Evolutionary conservation across 2,113 vertebrate genomes (phyloP).

Genomic region (Xiphophorus maculatus): DNA sequence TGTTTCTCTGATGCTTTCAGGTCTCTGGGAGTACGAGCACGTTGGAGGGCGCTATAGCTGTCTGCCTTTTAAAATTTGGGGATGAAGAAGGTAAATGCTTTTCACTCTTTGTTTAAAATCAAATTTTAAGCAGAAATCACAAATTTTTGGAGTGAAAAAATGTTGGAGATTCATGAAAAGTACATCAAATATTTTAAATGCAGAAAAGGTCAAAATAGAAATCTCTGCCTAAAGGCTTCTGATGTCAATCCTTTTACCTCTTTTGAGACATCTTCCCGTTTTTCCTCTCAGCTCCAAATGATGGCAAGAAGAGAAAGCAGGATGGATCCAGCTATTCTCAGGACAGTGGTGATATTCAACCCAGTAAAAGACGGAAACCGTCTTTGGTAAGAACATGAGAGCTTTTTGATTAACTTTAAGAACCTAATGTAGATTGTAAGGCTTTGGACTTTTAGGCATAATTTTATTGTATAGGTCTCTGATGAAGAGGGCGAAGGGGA

Average conservation of each 20-base stretch:
- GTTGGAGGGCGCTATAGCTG: slow-evolving; percentile 86
- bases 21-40: slow-evolving; percentile 82
- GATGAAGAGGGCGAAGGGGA: slow-evolving; percentile 47
- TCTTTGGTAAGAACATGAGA: slow-evolving; percentile 74
- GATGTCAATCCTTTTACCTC: background rate
- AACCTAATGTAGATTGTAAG: background rate
- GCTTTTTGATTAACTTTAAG: background rate
- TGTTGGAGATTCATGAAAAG: background rate
- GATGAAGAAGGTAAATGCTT: slow-evolving; percentile 80
- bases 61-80: slow-evolving; percentile 77
- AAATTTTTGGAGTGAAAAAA: too few relatives aligned
- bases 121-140: too few relatives aligned
- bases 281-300: slow-evolving; percentile 58
- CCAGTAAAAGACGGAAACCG: slow-evolving; percentile 80
- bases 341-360: slow-evolving; percentile 60
- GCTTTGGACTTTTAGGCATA: background rate
- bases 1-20: slow-evolving; percentile 70
- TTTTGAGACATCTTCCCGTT: background rate
- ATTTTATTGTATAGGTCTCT: slow-evolving; percentile 27
- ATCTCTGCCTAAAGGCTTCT: background rate
- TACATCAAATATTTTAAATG: background rate
- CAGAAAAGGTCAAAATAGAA: background rate
- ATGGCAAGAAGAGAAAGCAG: slow-evolving; percentile 82
- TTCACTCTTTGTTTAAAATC: background rate
- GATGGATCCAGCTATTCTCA: slow-evolving; percentile 70